Evolutionary conservation across 2,888 invertebrate species (phyloP).

Genomic region (Folsomia candida): DNA sequence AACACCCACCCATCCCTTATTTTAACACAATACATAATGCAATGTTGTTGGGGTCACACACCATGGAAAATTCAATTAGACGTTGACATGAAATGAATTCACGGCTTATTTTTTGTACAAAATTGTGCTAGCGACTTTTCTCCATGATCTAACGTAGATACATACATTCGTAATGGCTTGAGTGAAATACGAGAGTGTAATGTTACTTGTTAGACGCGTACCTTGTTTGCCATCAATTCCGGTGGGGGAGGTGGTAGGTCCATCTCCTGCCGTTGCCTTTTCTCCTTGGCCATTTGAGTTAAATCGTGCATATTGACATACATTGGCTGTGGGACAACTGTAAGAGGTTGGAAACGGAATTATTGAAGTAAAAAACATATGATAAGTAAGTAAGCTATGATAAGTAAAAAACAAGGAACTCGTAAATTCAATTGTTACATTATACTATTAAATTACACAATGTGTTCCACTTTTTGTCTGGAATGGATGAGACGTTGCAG

Average conservation of each 20-base stretch:
- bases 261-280: conserved; percentile 51
- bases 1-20: neutral
- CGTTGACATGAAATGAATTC: neutral
- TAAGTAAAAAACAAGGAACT: conserved; percentile 5
- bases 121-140: too few relatives aligned
- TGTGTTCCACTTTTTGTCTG: too few relatives aligned
- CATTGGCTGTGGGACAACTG: conserved; percentile 66
- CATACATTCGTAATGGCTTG: neutral
- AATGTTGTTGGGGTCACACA: neutral
- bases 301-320: conserved; percentile 91
- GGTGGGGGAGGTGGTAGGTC: conserved; percentile 60
- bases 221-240: conserved; percentile 52
- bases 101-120: neutral
- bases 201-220: conserved; percentile 12
- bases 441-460: too few relatives aligned
- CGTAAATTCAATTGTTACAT: neutral
- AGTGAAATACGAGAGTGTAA: neutral
- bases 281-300: conserved; percentile 75
- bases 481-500: too few relatives aligned
- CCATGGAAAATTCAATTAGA: neutral
- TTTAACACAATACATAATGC: too few relatives aligned
- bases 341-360: too few relatives aligned
- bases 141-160: too few relatives aligned
- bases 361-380: too few relatives aligned
- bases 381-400: too few relatives aligned